Conservation (phyloP, 2,888 invertebrate genomes). For the Operophtera brumata region DNA sequence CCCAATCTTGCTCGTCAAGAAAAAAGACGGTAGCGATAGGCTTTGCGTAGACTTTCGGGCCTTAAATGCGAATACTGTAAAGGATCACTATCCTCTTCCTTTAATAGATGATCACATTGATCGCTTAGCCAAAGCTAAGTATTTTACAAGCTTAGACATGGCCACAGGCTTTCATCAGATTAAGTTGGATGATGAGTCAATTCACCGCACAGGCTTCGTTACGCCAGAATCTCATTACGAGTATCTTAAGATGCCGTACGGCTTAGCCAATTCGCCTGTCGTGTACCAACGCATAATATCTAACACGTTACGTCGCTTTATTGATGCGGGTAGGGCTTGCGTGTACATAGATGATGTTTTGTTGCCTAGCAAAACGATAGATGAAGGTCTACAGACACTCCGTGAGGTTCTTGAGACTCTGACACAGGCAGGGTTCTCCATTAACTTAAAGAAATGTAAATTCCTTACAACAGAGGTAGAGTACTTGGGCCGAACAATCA, state of each 20-base stretch:
- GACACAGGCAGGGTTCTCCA: constrained; percentile 30
- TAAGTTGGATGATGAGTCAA: constrained; percentile 16
- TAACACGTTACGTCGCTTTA: constrained; percentile 1
- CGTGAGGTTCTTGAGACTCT: constrained; percentile 1
- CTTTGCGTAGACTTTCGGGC: constrained; percentile 34
- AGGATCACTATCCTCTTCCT: constrained; percentile 32
- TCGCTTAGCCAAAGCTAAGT: constrained; percentile 24
- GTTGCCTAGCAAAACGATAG: background rate
- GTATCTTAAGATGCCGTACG: constrained; percentile 12
- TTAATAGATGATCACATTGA: constrained; percentile 32
- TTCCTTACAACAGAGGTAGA: constrained; percentile 29
- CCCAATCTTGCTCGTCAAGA: constrained; percentile 25
- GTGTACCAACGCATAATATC: constrained; percentile 28
- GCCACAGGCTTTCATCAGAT: constrained; percentile 33
- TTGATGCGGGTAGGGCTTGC: constrained; percentile 12
- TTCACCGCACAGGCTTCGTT: constrained; percentile 25
- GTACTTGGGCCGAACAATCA: too few relatives aligned
- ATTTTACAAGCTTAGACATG: constrained; percentile 27
- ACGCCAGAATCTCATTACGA: constrained; percentile 1
- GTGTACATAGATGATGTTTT: constrained; percentile 26
- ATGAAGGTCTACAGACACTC: background rate
- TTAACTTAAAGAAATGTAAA: constrained; percentile 27
- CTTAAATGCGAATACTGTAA: constrained; percentile 29
- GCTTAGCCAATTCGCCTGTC: constrained; percentile 5
- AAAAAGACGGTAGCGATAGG: constrained; percentile 31